These are phyloP conservation scores for Euthynnus affinis DNA, from an alignment of 2,797 vertebrate genomes.

Conservation along the genomic window DNA sequence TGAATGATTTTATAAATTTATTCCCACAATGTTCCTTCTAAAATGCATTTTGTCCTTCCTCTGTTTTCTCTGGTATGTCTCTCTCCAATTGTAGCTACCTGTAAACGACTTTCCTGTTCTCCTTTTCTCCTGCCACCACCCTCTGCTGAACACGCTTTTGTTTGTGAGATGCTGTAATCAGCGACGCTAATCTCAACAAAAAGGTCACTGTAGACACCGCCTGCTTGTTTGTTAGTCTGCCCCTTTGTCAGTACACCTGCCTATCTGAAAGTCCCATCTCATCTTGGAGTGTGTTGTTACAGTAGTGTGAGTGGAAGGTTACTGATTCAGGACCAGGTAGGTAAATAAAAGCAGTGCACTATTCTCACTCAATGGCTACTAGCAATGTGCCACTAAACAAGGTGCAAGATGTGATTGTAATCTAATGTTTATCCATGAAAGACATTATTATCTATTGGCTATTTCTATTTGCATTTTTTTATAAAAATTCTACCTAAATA, in stretches of 20 bases:
- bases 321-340: neutral
- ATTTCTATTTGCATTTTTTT: too few relatives aligned
- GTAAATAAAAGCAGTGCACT: neutral
- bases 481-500: too few relatives aligned
- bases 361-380: neutral
- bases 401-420: too few relatives aligned
- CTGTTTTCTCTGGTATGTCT: conserved; percentile 1
- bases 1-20: conserved; percentile 36
- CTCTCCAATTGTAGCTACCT: conserved; percentile 13
- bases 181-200: conserved; percentile 33
- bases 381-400: neutral
- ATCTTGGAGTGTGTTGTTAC: conserved; percentile 14
- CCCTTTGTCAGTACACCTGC: conserved; percentile 38
- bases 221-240: conserved; percentile 42
- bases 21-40: conserved; percentile 26
- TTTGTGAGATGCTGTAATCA: conserved; percentile 55
- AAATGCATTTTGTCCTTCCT: neutral
- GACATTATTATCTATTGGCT: neutral
- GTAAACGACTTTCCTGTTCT: conserved; percentile 6
- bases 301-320: conserved; percentile 6
- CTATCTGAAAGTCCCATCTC: conserved; percentile 30
- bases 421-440: too few relatives aligned
- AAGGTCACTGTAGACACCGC: conserved; percentile 47
- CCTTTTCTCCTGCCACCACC: conserved; percentile 1
- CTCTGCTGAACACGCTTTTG: conserved; percentile 42